Conservation (phyloP, 2,888 invertebrate genomes). For the Sphaerophoria taeniata region DNA sequence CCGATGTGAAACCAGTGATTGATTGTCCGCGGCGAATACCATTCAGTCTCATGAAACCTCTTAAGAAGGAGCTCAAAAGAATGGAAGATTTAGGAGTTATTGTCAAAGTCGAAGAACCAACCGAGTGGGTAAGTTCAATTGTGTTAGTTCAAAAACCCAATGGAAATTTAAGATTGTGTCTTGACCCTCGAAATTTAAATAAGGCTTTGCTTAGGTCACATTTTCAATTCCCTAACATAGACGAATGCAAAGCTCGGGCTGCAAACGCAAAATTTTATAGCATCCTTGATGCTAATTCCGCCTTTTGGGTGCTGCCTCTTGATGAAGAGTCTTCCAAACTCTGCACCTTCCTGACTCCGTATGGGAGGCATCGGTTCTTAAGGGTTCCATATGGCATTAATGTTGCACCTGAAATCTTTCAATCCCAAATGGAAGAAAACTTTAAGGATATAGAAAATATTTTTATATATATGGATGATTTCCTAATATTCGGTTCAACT, state of each 20-base stretch:
- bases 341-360: no score
- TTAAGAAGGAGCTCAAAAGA: no score
- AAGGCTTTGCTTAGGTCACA: conserved; percentile 60
- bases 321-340: conserved; percentile 67
- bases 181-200: conserved; percentile 58
- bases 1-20: background rate
- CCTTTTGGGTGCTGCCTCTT: conserved; percentile 74
- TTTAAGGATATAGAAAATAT: no score
- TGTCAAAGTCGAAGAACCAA: conserved; percentile 56
- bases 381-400: no score
- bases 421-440: no score
- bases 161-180: no score
- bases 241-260: conserved; percentile 44
- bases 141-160: conserved; percentile 11
- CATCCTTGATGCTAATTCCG: conserved; percentile 60
- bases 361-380: no score
- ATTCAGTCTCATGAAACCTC: background rate
- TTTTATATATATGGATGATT: no score
- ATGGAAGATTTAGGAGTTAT: conserved; percentile 46
- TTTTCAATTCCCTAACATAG: conserved; percentile 52
- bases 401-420: no score
- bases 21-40: conserved; percentile 7
- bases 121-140: conserved; percentile 69
- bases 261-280: conserved; percentile 43
- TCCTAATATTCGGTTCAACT: no score